These are phyloP conservation scores for Vanacampus margaritifer DNA, from an alignment of 2,113 vertebrate species.

Conservation along the genomic window DNA sequence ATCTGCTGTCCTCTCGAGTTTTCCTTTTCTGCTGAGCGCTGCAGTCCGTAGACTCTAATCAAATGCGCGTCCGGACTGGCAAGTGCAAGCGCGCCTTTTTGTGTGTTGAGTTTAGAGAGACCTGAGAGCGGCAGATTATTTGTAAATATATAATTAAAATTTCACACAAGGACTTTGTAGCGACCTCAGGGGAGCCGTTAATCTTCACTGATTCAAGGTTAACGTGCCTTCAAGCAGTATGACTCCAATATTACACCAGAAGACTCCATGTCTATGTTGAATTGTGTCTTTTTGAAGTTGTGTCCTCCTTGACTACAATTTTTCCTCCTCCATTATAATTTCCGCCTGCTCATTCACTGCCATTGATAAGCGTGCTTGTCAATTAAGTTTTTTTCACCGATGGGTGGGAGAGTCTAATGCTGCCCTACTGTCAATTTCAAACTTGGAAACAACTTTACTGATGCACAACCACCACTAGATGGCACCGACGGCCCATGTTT, in stretches of 20 bases:
- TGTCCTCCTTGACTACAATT: background rate
- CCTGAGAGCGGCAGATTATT: constrained; percentile 6
- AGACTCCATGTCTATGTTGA: background rate
- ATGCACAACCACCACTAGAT: too few species aligned
- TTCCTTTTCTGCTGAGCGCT: constrained; percentile 68
- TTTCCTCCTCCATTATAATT: too few species aligned
- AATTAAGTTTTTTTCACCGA: too few species aligned
- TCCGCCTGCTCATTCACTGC: too few species aligned
- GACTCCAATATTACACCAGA: background rate
- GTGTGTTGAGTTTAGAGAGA: constrained; percentile 15
- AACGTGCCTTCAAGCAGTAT: background rate
- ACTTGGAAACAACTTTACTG: too few species aligned
- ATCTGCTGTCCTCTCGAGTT: constrained; percentile 69
- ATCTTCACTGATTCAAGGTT: constrained; percentile 12
- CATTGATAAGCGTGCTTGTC: too few species aligned
- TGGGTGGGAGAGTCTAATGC: too few species aligned
- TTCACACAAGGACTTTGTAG: constrained; percentile 4
- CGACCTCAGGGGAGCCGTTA: constrained; percentile 4
- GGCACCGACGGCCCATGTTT: too few species aligned
- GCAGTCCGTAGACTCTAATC: constrained; percentile 69
- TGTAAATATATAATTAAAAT: constrained; percentile 2
- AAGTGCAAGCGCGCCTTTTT: constrained; percentile 45
- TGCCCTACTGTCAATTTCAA: too few species aligned
- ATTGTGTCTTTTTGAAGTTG: background rate
- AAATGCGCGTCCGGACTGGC: constrained; percentile 67